Evolutionary conservation across 2,888 invertebrate species (phyloP).

Genomic region (Corbicula japonica): DNA sequence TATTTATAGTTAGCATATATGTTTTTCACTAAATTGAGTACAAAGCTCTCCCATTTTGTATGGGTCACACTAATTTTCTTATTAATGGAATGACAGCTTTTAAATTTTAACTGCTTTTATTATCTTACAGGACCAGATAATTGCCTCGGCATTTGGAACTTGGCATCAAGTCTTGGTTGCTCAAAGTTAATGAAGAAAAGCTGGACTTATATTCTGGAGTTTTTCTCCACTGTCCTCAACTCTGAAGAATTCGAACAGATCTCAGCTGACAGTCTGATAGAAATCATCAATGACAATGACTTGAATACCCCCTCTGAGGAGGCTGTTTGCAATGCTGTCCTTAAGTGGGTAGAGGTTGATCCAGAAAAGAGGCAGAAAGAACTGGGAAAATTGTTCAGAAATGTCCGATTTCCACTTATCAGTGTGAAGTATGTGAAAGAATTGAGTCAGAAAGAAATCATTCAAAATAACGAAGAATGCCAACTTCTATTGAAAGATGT

Average conservation of each 20-base stretch:
- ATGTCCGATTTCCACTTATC: constrained; percentile 67
- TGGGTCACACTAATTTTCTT: too few relatives aligned
- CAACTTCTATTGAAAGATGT: constrained; percentile 35
- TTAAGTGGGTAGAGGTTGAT: constrained; percentile 90
- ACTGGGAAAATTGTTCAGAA: constrained; percentile 57
- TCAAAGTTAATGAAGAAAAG: constrained; percentile 90
- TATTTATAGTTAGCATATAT: too few relatives aligned
- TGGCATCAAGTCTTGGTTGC: constrained; percentile 92
- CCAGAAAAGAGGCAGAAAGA: constrained; percentile 83
- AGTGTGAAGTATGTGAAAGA: constrained; percentile 65
- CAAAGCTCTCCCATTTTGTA: too few relatives aligned
- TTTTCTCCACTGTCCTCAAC: constrained; percentile 67
- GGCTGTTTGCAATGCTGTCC: constrained; percentile 91
- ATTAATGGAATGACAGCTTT: too few relatives aligned
- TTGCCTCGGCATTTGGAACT: constrained; percentile 93
- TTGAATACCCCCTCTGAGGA: constrained; percentile 95
- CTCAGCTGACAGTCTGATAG: constrained; percentile 91
- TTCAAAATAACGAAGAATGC: constrained; percentile 36
- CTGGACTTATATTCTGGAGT: constrained; percentile 90
- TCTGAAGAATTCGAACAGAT: constrained; percentile 86
- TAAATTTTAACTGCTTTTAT: too few relatives aligned
- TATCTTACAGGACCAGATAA: constrained; percentile 89
- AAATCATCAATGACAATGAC: constrained; percentile 92
- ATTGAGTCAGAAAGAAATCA: constrained; percentile 35
- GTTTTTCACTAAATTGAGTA: too few relatives aligned